These are phyloP conservation scores for Corythaixoides concolor DNA, from an alignment of 2,113 vertebrate genomes.

Conservation along the genomic window DNA sequence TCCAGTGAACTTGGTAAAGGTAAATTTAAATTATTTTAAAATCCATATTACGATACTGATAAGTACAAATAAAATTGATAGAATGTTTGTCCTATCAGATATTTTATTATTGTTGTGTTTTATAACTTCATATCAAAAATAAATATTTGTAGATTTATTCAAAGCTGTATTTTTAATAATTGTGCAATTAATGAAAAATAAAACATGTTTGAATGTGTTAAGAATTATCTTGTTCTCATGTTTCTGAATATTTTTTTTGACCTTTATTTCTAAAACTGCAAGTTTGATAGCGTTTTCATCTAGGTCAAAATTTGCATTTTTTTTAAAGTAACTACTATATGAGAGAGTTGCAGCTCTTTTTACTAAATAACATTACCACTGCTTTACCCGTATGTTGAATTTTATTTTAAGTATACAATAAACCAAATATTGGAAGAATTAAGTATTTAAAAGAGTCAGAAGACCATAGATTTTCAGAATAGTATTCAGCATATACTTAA, in stretches of 20 bases:
- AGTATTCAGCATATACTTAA: neutral
- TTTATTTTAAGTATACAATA: neutral
- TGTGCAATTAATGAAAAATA: neutral
- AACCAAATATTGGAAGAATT: neutral
- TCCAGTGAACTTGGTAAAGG: neutral
- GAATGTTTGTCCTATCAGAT: neutral
- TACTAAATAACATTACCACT: neutral
- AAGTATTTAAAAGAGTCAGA: neutral
- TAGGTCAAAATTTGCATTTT: slow-evolving; percentile 29
- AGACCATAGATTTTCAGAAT: neutral
- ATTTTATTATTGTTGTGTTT: neutral
- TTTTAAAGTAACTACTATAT: neutral
- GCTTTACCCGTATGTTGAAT: neutral
- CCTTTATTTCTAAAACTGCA: neutral
- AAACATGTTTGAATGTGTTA: neutral
- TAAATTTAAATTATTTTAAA: neutral
- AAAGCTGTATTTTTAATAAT: neutral
- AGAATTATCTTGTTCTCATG: neutral
- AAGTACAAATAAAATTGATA: neutral
- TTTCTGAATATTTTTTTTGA: neutral
- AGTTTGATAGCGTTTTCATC: neutral
- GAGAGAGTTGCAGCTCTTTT: neutral
- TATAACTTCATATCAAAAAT: neutral
- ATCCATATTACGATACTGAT: neutral
- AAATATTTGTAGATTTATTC: neutral